Base-by-base conservation (phyloP, 2,888 invertebrate species). In the Acrobasis suavella region DNA sequence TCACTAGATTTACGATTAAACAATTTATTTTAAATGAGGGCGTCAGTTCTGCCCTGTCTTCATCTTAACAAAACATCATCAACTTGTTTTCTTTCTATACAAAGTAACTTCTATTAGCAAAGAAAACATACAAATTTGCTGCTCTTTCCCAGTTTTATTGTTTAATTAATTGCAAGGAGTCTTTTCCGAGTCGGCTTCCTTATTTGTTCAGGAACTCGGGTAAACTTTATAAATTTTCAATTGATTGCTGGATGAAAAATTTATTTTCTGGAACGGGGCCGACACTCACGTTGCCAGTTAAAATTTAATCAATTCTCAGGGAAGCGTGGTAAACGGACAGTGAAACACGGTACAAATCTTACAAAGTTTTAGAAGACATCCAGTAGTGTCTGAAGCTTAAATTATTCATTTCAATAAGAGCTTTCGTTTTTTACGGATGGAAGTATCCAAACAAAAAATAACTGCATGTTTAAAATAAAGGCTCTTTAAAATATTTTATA, bases 241-340 rank as follows among this genome's bases (percentile, higher is more conserved):
- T 62, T 22, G 62, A 38, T 51, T 50, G 17, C 15, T 42, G 56
- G 22, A 64, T 63, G 55, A 16, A 65, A 65, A 67, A 62, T 64
- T 58, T 64, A 62, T 63, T 55, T 63, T 51, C 12, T n/a, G 50
- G 46, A 60, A 55, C 54, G 17, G 58, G 52, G 55, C 59, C 62
- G 65, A 63, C 58, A 58, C 50, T 58, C 52, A 62, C 58, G 59
- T 60, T 60, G 64, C 63, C 55, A 59, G 59, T 65, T 62, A 64
- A 67, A 67, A 62, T 67, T 67, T 65, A 65, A 67, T 65, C 64
- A 67, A 67, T 59, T 59, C 37, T 16, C 46, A 16, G 62, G 60
- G 58, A 16, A 39, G 63, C 12, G 56, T 14, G 16, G 42, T n/a
- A 16, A 46, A 37, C 42, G 42, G 46, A 54, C 49, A 55, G 46